A percentile compares a stretch with the other conserved stretches of the same genome.
Conservation (phyloP, 2,797 vertebrate species). For the Chloroceryle inda region DNA sequence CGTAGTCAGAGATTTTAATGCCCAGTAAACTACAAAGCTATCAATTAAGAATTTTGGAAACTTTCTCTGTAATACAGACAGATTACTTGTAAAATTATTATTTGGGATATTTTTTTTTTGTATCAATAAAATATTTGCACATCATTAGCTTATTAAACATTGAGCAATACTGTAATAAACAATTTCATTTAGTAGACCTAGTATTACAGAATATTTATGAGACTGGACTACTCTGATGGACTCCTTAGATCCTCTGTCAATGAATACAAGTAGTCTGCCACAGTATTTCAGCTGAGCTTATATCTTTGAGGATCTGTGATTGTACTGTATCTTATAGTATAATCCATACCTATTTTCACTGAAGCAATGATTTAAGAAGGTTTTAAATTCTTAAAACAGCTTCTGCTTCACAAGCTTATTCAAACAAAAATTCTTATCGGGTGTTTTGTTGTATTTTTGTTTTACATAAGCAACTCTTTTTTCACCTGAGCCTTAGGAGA, state of each 20-base stretch:
- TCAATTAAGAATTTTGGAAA: not conserved
- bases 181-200: not conserved
- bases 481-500: not conserved
- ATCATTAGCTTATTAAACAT: not conserved
- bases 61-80: not conserved
- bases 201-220: not conserved
- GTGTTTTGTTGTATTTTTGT: not conserved
- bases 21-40: not conserved
- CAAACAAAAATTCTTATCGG: not conserved
- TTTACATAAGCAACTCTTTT: not conserved
- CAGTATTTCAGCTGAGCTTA: not conserved
- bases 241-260: not conserved
- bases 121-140: not conserved
- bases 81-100: constrained; percentile 9
- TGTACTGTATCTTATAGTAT: not conserved
- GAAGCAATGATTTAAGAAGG: not conserved
- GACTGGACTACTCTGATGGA: not conserved
- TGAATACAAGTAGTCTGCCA: not conserved
- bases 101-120: not conserved
- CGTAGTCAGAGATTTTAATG: not conserved
- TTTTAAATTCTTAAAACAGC: not conserved
- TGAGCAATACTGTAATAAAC: not conserved
- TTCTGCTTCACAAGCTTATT: not conserved
- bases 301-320: not conserved
- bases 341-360: not conserved